Percentiles rank a stretch among this genome's conserved stretches.
phyloP scores from a whole-genome alignment of 2,888 invertebrate species.

The Clostera curtula region DNA sequence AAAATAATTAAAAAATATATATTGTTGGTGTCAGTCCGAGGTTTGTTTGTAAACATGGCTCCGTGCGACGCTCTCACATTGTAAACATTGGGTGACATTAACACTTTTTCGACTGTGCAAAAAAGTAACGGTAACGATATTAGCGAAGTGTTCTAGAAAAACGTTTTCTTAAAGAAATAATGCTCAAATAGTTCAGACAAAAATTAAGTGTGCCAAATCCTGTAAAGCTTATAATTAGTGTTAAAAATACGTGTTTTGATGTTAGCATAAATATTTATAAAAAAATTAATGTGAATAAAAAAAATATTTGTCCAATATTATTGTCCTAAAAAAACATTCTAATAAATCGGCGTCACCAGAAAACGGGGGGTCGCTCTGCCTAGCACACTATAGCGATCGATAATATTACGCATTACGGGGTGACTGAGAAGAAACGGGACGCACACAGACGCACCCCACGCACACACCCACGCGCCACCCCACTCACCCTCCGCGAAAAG shows the following conservation, averaged over 20 bases:
- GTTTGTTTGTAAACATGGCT: slow-evolving; percentile 68
- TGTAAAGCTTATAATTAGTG: slow-evolving; percentile 16
- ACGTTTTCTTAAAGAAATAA: slow-evolving; percentile 15
- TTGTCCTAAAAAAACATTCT: slow-evolving; percentile 27
- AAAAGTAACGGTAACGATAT: slow-evolving; percentile 21
- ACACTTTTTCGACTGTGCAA: slow-evolving; percentile 27
- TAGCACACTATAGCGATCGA: slow-evolving; percentile 69
- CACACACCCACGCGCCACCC: slow-evolving; percentile 39
- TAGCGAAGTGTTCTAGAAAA: slow-evolving; percentile 18
- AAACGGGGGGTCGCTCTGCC: slow-evolving; percentile 39
- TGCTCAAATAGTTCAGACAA: slow-evolving; percentile 31
- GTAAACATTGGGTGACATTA: slow-evolving; percentile 39
- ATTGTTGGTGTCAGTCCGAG: slow-evolving; percentile 32
- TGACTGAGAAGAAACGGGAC: slow-evolving; percentile 41
- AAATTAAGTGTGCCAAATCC: slow-evolving; percentile 35
- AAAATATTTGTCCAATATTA: slow-evolving; percentile 16
- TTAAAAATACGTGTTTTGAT: too few relatives aligned
- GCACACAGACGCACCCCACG: slow-evolving; percentile 38
- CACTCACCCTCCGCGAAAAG: slow-evolving; percentile 36
- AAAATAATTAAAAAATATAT: slow-evolving; percentile 25
- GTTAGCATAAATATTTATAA: too few relatives aligned
- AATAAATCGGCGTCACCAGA: slow-evolving; percentile 47
- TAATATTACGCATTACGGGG: slow-evolving; percentile 72
- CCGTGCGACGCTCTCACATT: slow-evolving; percentile 46
- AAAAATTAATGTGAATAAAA: slow-evolving; percentile 15